Percentiles rank a stretch among this genome's conserved stretches.
phyloP scores from a whole-genome alignment of 2,113 vertebrate species.

The Abramis brama region DNA sequence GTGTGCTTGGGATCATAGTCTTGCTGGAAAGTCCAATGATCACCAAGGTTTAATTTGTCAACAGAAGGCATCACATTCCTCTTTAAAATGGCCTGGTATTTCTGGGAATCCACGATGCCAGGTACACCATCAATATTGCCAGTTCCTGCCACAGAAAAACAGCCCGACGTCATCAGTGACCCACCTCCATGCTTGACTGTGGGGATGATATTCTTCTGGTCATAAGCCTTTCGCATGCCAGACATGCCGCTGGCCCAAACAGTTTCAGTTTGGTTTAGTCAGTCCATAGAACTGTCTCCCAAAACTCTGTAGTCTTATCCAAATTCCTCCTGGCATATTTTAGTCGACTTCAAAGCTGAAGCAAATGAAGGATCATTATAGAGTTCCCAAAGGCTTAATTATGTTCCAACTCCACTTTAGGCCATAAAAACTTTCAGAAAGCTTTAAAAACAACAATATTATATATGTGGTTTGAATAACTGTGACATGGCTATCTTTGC shows the following conservation, averaged over 20 bases:
- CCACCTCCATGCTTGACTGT: constrained; percentile 24
- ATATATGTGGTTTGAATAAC: no score
- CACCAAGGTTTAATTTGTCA: not conserved
- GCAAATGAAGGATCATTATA: no score
- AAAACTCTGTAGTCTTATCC: not conserved
- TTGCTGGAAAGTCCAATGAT: not conserved
- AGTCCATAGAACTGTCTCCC: constrained; percentile 22
- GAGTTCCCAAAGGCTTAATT: no score
- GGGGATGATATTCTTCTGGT: constrained; percentile 7
- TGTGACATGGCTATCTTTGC: not conserved
- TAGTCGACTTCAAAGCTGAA: not conserved
- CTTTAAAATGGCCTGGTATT: not conserved
- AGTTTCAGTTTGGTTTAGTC: constrained; percentile 26
- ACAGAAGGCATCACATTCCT: not conserved
- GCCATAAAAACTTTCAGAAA: no score
- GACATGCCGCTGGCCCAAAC: constrained; percentile 1
- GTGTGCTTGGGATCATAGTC: not conserved
- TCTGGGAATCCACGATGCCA: constrained; percentile 1
- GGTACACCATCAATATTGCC: not conserved
- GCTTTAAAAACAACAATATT: no score
- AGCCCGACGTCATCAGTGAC: constrained; percentile 10
- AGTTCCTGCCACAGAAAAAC: not conserved
- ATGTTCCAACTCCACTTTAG: no score
- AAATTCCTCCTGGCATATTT: constrained; percentile 26
- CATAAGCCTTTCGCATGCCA: not conserved